These are phyloP conservation scores for Hydropsyche betteni DNA, from an alignment of 2,888 invertebrate species.

Conservation along the genomic window DNA sequence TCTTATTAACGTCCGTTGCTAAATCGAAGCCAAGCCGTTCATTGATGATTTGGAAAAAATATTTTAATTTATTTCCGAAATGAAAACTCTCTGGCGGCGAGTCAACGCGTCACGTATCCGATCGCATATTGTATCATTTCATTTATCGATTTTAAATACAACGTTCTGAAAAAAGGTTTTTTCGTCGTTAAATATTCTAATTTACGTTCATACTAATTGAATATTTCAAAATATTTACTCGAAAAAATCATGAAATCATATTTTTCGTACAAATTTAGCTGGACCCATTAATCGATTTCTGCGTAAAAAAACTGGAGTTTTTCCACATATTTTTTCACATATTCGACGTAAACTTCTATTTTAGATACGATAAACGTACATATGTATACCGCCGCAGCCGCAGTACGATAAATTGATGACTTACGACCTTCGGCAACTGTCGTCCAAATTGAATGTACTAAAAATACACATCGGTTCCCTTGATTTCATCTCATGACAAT, in stretches of 20 bases:
- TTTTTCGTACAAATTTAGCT: background rate
- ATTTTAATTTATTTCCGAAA: too few species aligned
- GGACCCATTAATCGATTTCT: background rate
- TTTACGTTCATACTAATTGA: too few species aligned
- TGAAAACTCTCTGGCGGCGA: too few species aligned
- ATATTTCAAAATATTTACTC: too few species aligned
- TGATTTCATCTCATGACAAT: slow-evolving; percentile 25
- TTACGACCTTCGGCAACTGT: slow-evolving; percentile 16
- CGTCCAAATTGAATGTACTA: slow-evolving; percentile 4
- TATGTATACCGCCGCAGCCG: background rate
- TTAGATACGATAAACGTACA: background rate
- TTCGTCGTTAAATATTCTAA: too few species aligned
- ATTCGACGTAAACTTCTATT: slow-evolving; percentile 4
- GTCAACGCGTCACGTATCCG: too few species aligned
- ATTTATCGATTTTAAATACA: too few species aligned
- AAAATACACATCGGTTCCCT: slow-evolving; percentile 18
- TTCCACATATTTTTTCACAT: background rate
- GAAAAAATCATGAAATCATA: background rate
- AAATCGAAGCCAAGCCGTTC: too few species aligned
- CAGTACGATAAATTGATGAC: slow-evolving; percentile 8
- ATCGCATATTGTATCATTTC: too few species aligned
- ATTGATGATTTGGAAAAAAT: too few species aligned
- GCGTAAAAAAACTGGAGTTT: background rate
- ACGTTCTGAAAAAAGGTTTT: too few species aligned
- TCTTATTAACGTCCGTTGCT: too few species aligned